Base-by-base conservation (phyloP, 2,888 invertebrate genomes). In the Dolichopus griseipennis region DNA sequence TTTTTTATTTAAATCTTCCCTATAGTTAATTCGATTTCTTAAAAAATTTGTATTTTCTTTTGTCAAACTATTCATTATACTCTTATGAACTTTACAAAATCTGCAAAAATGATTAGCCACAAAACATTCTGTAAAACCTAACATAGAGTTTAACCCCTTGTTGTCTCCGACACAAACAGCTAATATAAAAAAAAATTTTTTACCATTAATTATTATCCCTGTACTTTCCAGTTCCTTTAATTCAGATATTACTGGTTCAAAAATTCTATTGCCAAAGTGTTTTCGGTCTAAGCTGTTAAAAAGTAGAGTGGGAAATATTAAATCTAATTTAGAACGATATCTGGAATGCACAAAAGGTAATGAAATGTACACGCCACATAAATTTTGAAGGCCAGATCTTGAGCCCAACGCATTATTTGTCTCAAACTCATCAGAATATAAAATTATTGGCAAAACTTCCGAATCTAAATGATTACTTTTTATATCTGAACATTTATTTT, bases 131-230 rank as follows among this genome's bases (percentile, higher is more conserved):
- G 52, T 52, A n/a, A 18, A 52, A 2, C 52, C 72, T 18, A 72
- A 65, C 65, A 73, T 70, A 43, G 67, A 62, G 62, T 72, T 70
- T 10, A 73, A 66, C 6, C 70, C 72, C 34, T 72, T 69, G 66
- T 72, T 72, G 66, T 73, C 73, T 0, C 71, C 72, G 43, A 70
- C 9, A 64, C 73, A 68, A 65, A 62, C 67, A 1, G 71, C 70
- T 33, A 72, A 64, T 10, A 69, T 65, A 65, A 73, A 73, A 65
- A 67, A 71, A 20, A 72, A n/a, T n/a, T n/a, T 64, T 68, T 21
- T 65, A 15, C 52, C 12, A 18, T 63, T 22, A 43, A 34, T 21
- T 20, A 66, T 41, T 37, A 66, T 66, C 15, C 63, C 66, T 6
- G 12, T 66, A 9, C 22, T 41, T 18, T 66, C 63, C 18, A 66